These are phyloP conservation scores for Campoletis raptor DNA, from an alignment of 2,888 invertebrate species.

Conservation along the genomic window DNA sequence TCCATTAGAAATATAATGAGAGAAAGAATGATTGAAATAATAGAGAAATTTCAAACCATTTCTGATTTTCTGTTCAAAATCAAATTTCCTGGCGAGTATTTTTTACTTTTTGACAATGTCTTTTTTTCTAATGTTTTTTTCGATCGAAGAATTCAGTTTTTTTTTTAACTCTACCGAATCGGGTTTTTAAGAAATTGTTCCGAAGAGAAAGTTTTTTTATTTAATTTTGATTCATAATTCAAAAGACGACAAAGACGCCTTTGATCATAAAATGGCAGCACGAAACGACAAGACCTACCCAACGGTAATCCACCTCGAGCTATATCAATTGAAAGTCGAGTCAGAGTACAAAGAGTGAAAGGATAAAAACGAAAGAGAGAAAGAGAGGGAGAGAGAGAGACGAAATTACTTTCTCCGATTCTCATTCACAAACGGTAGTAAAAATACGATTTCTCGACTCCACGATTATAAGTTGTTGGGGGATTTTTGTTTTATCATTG, in stretches of 20 bases:
- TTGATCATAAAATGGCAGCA: background rate
- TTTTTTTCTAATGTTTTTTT: too few relatives aligned
- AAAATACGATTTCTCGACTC: slow-evolving; percentile 32
- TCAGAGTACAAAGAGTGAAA: slow-evolving; percentile 63
- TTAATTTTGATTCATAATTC: background rate
- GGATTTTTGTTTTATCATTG: slow-evolving; percentile 37
- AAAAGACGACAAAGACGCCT: background rate
- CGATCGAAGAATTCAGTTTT: too few relatives aligned
- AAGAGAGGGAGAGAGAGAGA: slow-evolving; percentile 34
- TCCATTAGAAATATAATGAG: too few relatives aligned
- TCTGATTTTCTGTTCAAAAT: too few relatives aligned
- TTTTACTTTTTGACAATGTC: too few relatives aligned
- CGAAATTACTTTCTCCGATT: slow-evolving; percentile 75
- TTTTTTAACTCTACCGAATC: too few relatives aligned
- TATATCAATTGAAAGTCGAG: slow-evolving; percentile 21
- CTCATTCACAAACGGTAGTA: slow-evolving; percentile 62
- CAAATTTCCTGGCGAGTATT: too few relatives aligned
- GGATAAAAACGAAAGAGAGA: slow-evolving; percentile 49
- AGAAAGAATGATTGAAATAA: too few relatives aligned
- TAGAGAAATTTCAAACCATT: too few relatives aligned
- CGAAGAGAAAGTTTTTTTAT: background rate
- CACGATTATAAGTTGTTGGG: background rate
- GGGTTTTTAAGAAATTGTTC: too few relatives aligned
- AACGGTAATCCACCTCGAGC: slow-evolving; percentile 57
- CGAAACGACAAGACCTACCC: slow-evolving; percentile 65